phyloP scores from a whole-genome alignment of 2,797 vertebrate species.

The Enteromius argenteus region DNA sequence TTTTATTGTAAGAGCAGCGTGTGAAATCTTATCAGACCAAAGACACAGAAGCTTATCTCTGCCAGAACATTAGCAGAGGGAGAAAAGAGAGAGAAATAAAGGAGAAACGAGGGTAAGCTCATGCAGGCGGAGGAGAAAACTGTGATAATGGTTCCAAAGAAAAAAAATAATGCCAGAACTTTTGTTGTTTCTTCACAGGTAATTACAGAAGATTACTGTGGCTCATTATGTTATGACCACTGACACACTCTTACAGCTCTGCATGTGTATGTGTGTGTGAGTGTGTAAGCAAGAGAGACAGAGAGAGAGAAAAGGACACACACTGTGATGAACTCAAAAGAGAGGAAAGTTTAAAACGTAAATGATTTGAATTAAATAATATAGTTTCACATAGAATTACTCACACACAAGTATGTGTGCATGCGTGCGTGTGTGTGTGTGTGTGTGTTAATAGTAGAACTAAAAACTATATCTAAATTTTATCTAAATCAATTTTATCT shows the following conservation, averaged over 20 bases:
- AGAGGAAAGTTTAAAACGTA: not conserved
- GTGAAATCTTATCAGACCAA: constrained; percentile 11
- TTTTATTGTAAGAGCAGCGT: not conserved
- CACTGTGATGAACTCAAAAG: not conserved
- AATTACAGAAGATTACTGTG: constrained; percentile 11
- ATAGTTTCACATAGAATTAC: not conserved
- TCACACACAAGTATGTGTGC: too few species aligned
- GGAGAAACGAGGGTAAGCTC: too few species aligned
- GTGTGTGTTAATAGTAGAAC: too few species aligned
- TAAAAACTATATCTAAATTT: too few species aligned
- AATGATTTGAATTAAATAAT: not conserved
- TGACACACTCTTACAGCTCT: not conserved
- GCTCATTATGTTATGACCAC: constrained; percentile 2
- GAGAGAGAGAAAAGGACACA: not conserved
- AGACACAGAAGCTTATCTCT: not conserved
- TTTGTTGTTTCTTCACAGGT: constrained; percentile 24
- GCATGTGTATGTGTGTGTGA: not conserved
- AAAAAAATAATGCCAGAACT: constrained; percentile 4
- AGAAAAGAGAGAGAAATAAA: constrained; percentile 29
- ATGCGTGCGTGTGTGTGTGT: too few species aligned
- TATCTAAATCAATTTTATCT: too few species aligned
- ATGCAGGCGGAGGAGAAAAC: not conserved
- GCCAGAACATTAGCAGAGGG: not conserved
- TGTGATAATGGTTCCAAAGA: not conserved
- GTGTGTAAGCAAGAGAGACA: not conserved